Base-by-base conservation (phyloP, 2,888 invertebrate genomes). In the Drosophila aldrichi region DNA sequence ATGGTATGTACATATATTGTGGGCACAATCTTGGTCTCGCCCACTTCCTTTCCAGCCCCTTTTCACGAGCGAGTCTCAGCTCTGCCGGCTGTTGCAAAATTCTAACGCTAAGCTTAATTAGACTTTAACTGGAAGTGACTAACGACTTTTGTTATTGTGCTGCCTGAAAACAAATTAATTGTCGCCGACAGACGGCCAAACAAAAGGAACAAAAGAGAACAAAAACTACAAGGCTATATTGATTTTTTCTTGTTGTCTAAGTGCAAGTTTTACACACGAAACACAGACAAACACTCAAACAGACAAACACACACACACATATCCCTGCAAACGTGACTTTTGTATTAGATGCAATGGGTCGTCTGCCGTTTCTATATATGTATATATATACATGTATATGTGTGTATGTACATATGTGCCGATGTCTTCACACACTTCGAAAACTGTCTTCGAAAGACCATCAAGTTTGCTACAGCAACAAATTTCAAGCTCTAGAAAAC, bases 81-180 rank as follows among this genome's bases (percentile, higher is more conserved):
- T 43, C 32, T 16, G 22, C 43, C 55, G 55, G 43, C 43, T 74
- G 60, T 77, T 88, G 86, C 83, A 72, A 85, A 80, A 78, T 76
- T 80, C 87, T 79, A 85, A 77, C 79, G 83, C 71, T 66, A 59
- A 68, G 84, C 87, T 81, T 85, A 86, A 88, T 88, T 86, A 83
- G 73, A 72, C 81, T 83, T 88, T 87, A 85, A 79, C 84, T 85
- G 87, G 87, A 88, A 85, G 84, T 85, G 84, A 81, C 84, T 87
- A 86, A 85, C 77, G 84, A 87, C 88, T 86, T 76, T 74, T 76
- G 60, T 56, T 62, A 58, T 59, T 64, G 66, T 68, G 61, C 48
- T 46, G 68, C 64, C 71, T 77, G 67, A 77, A 70, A 74, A 72
- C 71, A 75, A 75, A 88, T 88, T 85, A 85, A 85, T 86, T 85